A percentile compares a stretch with the other conserved stretches of the same genome.
phyloP scores from a whole-genome alignment of 2,797 vertebrate species.

The Molossus alvarezi region DNA sequence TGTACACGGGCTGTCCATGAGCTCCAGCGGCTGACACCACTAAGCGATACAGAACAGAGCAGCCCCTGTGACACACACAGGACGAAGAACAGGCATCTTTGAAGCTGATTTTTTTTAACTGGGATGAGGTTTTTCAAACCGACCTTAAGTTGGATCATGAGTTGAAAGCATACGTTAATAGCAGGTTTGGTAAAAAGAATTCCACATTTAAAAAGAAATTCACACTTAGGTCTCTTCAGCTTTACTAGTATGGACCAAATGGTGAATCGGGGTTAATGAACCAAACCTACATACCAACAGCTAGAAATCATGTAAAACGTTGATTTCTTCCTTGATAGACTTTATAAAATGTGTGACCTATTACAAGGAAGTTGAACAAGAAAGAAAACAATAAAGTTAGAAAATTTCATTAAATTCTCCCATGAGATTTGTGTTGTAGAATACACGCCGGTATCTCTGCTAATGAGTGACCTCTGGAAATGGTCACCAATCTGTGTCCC shows the following conservation, averaged over 20 bases:
- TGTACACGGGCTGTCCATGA: neutral
- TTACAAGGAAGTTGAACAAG: constrained; percentile 36
- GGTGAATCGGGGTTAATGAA: neutral
- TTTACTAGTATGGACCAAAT: neutral
- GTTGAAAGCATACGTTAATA: neutral
- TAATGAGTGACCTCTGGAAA: neutral
- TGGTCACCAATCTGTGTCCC: neutral
- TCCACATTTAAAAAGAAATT: constrained; percentile 40
- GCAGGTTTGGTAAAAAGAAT: neutral
- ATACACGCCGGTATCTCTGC: neutral
- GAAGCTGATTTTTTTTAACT: neutral
- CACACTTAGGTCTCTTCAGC: neutral
- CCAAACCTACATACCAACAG: neutral
- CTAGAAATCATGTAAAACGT: neutral
- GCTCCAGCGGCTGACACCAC: no score
- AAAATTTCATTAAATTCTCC: neutral
- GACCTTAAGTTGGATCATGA: neutral
- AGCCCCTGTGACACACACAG: neutral
- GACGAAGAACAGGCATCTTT: neutral
- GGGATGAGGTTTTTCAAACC: neutral
- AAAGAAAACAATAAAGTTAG: constrained; percentile 44
- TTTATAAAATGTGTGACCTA: constrained; percentile 46
- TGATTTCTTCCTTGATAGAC: neutral
- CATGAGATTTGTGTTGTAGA: neutral
- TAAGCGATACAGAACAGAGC: neutral